Evolutionary conservation across 2,113 vertebrate species (phyloP).

Genomic region (Chionomys nivalis): DNA sequence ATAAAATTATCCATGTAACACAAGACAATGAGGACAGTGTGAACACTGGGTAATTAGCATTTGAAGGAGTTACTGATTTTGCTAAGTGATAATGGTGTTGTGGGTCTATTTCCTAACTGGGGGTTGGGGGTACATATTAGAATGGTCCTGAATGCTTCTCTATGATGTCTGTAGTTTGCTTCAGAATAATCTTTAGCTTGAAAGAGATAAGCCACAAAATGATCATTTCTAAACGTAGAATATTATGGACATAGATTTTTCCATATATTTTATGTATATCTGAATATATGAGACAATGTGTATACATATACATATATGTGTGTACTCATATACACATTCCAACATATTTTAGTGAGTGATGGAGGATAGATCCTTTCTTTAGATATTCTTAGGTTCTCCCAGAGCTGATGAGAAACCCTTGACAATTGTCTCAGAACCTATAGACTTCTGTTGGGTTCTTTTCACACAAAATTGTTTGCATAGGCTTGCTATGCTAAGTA

Average conservation of each 20-base stretch:
- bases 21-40: neutral
- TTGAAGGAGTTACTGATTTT: slow-evolving; percentile 22
- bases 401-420: neutral
- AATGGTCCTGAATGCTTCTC: neutral
- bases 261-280: neutral
- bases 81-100: neutral
- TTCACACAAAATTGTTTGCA: neutral
- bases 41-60: neutral
- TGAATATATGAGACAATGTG: neutral
- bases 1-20: neutral
- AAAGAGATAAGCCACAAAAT: neutral
- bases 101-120: neutral
- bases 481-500: neutral
- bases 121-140: neutral
- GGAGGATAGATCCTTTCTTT: neutral
- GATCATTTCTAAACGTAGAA: neutral
- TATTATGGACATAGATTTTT: neutral
- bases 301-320: neutral
- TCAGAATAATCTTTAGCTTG: slow-evolving; percentile 8
- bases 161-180: slow-evolving; percentile 16
- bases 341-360: neutral
- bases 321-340: neutral
- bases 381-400: neutral
- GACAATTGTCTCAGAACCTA: neutral
- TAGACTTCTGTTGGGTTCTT: neutral